Evolutionary conservation across 2,888 invertebrate genomes (phyloP), one percentile per base, ranked within the genome.

Genomic region (Athripsodes cinereus): DNA sequence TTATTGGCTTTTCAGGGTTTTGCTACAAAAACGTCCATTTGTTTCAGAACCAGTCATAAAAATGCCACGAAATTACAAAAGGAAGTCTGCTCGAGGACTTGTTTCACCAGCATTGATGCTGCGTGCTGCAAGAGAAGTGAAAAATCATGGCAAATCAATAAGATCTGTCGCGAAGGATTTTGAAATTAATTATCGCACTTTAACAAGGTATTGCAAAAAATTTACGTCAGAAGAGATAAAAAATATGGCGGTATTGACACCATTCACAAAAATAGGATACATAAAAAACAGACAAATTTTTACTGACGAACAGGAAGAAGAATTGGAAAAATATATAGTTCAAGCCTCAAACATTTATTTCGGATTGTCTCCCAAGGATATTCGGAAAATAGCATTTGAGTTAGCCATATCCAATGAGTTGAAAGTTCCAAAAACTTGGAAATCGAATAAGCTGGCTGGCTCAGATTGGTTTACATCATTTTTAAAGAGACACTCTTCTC

Each of bases 131-230:
- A 61, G 56, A 31, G 57, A 59, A 57, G 57, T 61, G 16, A 61
- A 56, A 61, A 57, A 19, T 19, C 51, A 58, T 56, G 54, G 26
- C 44, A 60, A 60, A 53, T 60, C 60, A 19, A 54, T 60, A 58
- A 53, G 62, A 31, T 60, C 60, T 55, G 58, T 58, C 40, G 58
- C 31, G 6, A 31, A 31, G 31, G 31, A 31, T 11, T 31, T 31
- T 31, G 11, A 31, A 8, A 31, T 31, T 53, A 60, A 62, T 55
- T 63, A 59, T 52, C 58, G 61, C 49, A 61, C 55, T 49, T 61
- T 61, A 55, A 61, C 63, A 31, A 63, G 59, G 26, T 61, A 63
- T 60, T 60, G 58, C 58, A 58, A 62, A 56, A 60, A 60, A 31
- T 31, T 31, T 31, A 31, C 31, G 11, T 8, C 6, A 8, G 31